A percentile compares a stretch with the other conserved stretches of the same genome.
These are phyloP conservation scores for Pristionchus mayeri DNA, from an alignment of 2,888 invertebrate species.

Conservation along the genomic window DNA sequence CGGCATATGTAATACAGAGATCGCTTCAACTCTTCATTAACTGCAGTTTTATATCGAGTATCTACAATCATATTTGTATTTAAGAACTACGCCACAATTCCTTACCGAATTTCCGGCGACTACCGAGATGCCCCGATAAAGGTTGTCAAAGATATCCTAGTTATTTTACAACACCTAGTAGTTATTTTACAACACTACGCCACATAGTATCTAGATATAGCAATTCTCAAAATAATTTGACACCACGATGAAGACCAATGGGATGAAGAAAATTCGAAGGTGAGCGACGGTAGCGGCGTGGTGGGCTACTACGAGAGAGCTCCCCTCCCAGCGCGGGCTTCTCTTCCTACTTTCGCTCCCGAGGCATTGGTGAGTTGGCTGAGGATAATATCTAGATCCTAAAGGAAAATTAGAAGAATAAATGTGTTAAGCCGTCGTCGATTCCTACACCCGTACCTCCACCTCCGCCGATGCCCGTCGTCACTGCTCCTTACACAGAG, in stretches of 20 bases:
- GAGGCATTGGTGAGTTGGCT: neutral
- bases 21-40: too few relatives aligned
- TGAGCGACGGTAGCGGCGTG: neutral
- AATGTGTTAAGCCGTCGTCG: too few relatives aligned
- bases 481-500: neutral
- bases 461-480: slow-evolving; percentile 31
- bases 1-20: too few relatives aligned
- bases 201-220: too few relatives aligned
- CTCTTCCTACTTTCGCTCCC: neutral
- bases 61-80: too few relatives aligned
- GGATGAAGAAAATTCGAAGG: too few relatives aligned
- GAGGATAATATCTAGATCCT: too few relatives aligned
- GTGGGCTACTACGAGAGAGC: slow-evolving; percentile 25
- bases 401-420: too few relatives aligned
- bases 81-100: neutral
- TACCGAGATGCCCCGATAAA: neutral
- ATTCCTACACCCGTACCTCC: slow-evolving; percentile 34
- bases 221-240: too few relatives aligned
- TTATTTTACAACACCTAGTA: neutral
- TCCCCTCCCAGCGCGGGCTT: neutral
- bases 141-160: neutral
- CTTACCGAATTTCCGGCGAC: neutral
- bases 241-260: too few relatives aligned
- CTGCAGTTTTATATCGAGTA: too few relatives aligned
- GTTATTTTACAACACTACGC: too few relatives aligned